Conservation (phyloP, 2,113 vertebrate species). For the Pleuronectes platessa region DNA sequence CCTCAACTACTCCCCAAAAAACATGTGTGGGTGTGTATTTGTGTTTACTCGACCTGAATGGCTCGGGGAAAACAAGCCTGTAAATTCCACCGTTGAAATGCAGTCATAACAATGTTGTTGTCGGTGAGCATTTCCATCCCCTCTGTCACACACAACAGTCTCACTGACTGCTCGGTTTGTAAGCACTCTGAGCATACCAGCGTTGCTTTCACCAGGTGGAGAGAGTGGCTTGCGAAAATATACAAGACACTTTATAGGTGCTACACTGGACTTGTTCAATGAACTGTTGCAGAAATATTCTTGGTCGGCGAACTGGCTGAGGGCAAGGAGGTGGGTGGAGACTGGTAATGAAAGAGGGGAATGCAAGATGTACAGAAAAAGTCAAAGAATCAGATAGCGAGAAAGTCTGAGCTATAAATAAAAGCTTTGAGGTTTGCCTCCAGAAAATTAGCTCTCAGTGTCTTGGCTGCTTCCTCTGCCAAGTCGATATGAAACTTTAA, state of each 20-base stretch:
- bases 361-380: conserved; percentile 19
- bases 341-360: conserved; percentile 4
- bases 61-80: conserved; percentile 51
- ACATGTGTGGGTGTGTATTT: conserved; percentile 13
- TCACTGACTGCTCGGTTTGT: conserved; percentile 19
- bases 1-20: conserved; percentile 26
- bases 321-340: conserved; percentile 15
- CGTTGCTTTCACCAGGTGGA: conserved; percentile 42
- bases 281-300: conserved; percentile 35
- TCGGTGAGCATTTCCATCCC: conserved; percentile 14
- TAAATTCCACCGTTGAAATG: conserved; percentile 68
- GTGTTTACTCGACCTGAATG: conserved; percentile 46
- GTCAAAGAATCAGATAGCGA: conserved; percentile 43
- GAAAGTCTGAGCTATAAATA: conserved; percentile 58
- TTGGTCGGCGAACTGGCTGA: conserved; percentile 12
- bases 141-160: conserved; percentile 9
- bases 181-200: conserved; percentile 35
- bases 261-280: conserved; percentile 37
- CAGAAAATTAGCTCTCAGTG: conserved; percentile 58
- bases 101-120: conserved; percentile 38
- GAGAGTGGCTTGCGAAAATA: conserved; percentile 30
- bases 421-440: conserved; percentile 63
- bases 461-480: conserved; percentile 56
- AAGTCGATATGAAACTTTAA: conserved; percentile 66
- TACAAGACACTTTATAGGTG: conserved; percentile 32